Percentiles rank a stretch among this genome's conserved stretches.
These are phyloP conservation scores for Anguilla pacifica DNA, from an alignment of 2,797 vertebrate species.

Conservation along the genomic window DNA sequence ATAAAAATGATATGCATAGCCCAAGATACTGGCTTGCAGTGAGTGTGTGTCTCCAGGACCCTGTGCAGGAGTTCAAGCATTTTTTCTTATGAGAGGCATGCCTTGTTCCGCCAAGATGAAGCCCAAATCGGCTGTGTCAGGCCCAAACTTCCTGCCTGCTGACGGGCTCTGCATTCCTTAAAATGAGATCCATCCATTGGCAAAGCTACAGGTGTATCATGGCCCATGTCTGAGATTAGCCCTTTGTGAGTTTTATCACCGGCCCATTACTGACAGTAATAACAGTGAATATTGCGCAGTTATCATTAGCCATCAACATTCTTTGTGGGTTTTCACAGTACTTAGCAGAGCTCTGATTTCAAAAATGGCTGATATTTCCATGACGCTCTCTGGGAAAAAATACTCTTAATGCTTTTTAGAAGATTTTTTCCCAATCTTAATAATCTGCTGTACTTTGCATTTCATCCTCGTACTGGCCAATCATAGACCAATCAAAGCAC, in stretches of 20 bases:
- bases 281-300: background rate
- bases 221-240: background rate
- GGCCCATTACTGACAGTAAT: background rate
- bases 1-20: background rate
- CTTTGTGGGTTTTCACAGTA: background rate
- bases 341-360: background rate
- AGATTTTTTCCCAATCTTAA: background rate
- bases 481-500: background rate
- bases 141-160: slow-evolving; percentile 10
- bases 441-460: background rate
- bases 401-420: background rate
- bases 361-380: background rate
- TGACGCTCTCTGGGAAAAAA: background rate
- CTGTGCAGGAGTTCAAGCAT: background rate
- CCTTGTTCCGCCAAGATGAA: background rate
- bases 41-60: background rate
- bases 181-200: background rate
- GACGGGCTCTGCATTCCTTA: background rate
- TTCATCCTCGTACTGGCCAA: background rate
- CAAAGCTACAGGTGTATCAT: background rate
- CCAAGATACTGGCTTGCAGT: background rate
- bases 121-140: background rate
- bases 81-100: background rate
- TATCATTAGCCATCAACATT: background rate
- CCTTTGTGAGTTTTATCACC: background rate